Evolutionary conservation across 2,797 vertebrate species (phyloP).

Genomic region (Poeciliopsis presidionis): DNA sequence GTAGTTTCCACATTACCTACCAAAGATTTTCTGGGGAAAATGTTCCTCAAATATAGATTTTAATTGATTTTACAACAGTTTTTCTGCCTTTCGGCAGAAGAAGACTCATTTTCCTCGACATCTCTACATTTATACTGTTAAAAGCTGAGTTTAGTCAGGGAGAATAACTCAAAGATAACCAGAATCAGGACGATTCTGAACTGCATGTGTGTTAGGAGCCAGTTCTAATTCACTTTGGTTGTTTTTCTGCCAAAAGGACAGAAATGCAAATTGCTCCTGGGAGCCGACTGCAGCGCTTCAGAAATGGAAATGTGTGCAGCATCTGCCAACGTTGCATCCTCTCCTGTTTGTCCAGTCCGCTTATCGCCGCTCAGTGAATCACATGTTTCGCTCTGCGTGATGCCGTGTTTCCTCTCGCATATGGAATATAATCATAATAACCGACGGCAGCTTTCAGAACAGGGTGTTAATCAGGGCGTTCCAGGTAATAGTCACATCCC

Average conservation of each 20-base stretch:
- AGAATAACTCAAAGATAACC: neutral
- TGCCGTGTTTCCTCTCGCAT: neutral
- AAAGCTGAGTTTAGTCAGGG: neutral
- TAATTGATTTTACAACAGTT: neutral
- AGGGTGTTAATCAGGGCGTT: neutral
- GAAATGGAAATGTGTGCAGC: slow-evolving; percentile 14
- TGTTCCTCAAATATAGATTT: too few species aligned
- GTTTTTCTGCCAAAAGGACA: slow-evolving; percentile 1
- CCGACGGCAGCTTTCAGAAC: neutral
- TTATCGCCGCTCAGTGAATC: neutral
- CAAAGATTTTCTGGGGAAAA: too few species aligned
- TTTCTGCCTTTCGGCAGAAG: neutral
- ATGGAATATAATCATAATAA: neutral
- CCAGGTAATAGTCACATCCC: neutral
- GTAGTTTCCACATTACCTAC: too few species aligned
- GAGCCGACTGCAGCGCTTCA: neutral
- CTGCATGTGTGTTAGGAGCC: neutral
- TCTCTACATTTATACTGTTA: neutral
- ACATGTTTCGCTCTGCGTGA: neutral
- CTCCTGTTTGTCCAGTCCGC: slow-evolving; percentile 3
- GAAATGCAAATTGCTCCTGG: neutral
- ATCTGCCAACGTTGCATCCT: slow-evolving; percentile 4
- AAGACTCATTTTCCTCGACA: neutral
- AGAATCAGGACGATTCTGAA: neutral
- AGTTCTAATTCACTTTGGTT: neutral